A percentile compares a stretch with the other conserved stretches of the same genome.
phyloP scores from a whole-genome alignment of 1,140 invertebrate genomes.

The Onthophagus taurus region DNA sequence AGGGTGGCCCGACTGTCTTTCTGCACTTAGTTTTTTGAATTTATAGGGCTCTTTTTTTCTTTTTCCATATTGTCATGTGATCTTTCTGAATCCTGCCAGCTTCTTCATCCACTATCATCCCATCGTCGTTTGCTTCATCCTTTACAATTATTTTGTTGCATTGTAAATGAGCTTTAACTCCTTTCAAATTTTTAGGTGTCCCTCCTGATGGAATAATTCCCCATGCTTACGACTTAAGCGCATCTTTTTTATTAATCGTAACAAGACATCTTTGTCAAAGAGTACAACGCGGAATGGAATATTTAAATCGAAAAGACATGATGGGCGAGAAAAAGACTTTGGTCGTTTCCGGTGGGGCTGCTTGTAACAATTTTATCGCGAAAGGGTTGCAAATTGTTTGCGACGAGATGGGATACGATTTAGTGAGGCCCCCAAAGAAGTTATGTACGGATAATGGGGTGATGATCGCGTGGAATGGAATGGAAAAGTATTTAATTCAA shows the following conservation, averaged over 20 bases:
- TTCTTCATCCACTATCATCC: too few relatives aligned
- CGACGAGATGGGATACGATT: conserved; percentile 51
- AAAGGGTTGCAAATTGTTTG: conserved; percentile 59
- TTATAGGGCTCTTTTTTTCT: too few relatives aligned
- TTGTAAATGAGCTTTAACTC: too few relatives aligned
- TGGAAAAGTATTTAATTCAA: conserved; percentile 53
- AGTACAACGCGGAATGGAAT: conserved; percentile 74
- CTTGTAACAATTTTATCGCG: conserved; percentile 80
- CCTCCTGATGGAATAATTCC: conserved; percentile 63
- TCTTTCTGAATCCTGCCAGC: too few relatives aligned
- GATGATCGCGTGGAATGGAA: conserved; percentile 99
- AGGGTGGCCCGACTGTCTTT: too few relatives aligned
- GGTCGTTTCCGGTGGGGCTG: conserved; percentile 91
- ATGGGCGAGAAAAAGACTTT: conserved; percentile 49
- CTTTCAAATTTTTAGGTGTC: conserved; percentile 27
- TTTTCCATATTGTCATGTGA: too few relatives aligned
- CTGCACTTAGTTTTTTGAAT: too few relatives aligned
- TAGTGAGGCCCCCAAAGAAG: conserved; percentile 68
- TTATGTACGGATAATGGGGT: conserved; percentile 96
- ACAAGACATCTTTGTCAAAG: conserved; percentile 71
- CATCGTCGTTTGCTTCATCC: too few relatives aligned
- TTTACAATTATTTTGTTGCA: too few relatives aligned
- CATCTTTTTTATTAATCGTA: conserved; percentile 67
- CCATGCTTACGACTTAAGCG: conserved; percentile 75
- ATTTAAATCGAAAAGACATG: conserved; percentile 50